Conservation (phyloP, 2,113 vertebrate genomes). For the Oplegnathus fasciatus region DNA sequence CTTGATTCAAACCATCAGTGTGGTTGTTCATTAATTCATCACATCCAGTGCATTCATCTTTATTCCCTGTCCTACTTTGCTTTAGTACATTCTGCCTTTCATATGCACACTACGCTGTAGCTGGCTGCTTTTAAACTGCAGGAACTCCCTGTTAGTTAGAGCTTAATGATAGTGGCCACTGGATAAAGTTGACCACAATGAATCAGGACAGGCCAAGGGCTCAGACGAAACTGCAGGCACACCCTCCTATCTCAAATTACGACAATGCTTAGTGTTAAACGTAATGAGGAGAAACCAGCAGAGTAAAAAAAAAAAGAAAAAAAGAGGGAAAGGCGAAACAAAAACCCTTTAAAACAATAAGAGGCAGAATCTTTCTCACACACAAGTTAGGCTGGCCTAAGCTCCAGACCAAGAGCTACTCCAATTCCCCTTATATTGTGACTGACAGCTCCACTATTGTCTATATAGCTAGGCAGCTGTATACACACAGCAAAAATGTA, state of each 20-base stretch:
- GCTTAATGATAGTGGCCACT: neutral
- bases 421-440: slow-evolving; percentile 46
- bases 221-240: slow-evolving; percentile 51
- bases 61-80: neutral
- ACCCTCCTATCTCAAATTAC: slow-evolving; percentile 71
- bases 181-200: slow-evolving; percentile 34
- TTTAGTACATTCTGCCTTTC: neutral
- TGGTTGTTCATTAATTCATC: slow-evolving; percentile 8
- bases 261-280: slow-evolving; percentile 30
- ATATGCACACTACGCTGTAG: neutral
- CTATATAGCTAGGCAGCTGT: slow-evolving; percentile 77
- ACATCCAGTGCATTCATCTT: slow-evolving; percentile 7
- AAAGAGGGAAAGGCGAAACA: neutral
- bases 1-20: neutral
- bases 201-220: slow-evolving; percentile 24
- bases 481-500: slow-evolving; percentile 82
- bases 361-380: slow-evolving; percentile 25
- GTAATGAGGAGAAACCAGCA: slow-evolving; percentile 5
- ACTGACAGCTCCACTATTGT: slow-evolving; percentile 73
- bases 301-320: neutral
- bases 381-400: slow-evolving; percentile 9
- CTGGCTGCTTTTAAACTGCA: neutral
- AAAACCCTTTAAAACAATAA: slow-evolving; percentile 23
- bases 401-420: slow-evolving; percentile 27
- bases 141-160: slow-evolving; percentile 13